A percentile compares a stretch with the other conserved stretches of the same genome.
phyloP scores from a whole-genome alignment of 2,888 invertebrate genomes.

The Sphecodes monilicornis region DNA sequence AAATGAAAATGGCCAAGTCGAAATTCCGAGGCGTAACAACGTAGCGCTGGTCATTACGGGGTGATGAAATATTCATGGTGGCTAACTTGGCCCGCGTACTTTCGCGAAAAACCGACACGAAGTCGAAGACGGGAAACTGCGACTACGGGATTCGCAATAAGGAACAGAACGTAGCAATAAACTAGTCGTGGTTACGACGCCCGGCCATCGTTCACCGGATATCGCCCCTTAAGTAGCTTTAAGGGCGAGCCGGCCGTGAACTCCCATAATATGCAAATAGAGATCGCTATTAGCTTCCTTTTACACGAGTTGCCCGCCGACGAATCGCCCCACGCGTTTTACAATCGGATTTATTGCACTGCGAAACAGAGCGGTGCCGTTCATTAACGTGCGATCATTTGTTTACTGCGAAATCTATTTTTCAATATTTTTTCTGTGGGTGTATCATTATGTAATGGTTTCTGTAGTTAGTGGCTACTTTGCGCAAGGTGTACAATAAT shows the following conservation, averaged over 20 bases:
- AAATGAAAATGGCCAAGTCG: slow-evolving; percentile 17
- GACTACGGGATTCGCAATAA: slow-evolving; percentile 19
- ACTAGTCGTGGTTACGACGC: slow-evolving; percentile 42
- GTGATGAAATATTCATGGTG: slow-evolving; percentile 65
- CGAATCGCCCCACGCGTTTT: neutral
- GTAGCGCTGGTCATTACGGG: slow-evolving; percentile 42
- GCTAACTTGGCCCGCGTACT: slow-evolving; percentile 36
- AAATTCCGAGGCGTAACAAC: neutral
- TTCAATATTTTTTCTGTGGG: neutral
- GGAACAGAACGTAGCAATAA: slow-evolving; percentile 54
- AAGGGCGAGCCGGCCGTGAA: slow-evolving; percentile 14
- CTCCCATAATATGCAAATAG: slow-evolving; percentile 39
- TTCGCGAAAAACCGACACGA: slow-evolving; percentile 24
- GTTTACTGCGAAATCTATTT: neutral
- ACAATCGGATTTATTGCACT: neutral
- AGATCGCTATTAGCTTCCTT: slow-evolving; percentile 17
- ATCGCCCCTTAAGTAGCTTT: slow-evolving; percentile 38
- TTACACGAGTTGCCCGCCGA: neutral
- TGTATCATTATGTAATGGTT: too few species aligned
- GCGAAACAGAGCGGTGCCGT: neutral
- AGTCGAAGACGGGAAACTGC: neutral
- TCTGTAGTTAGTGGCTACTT: neutral
- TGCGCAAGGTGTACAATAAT: neutral
- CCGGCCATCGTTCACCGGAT: slow-evolving; percentile 31
- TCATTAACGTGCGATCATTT: neutral